Evolutionary conservation across 2,888 invertebrate species (phyloP).

Genomic region (Limnephilus lunatus): DNA sequence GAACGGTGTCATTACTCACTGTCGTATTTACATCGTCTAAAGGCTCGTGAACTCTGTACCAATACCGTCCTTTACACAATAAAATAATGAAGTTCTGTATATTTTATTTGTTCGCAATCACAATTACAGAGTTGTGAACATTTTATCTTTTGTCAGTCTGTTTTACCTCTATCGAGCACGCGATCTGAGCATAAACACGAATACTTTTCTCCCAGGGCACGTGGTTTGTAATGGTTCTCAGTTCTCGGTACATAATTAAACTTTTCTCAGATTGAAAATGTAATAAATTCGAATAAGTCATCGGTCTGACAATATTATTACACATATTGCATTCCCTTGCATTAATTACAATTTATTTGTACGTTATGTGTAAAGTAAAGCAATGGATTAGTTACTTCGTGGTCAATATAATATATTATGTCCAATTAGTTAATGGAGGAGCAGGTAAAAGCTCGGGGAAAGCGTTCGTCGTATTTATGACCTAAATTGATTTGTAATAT

Average conservation of each 20-base stretch:
- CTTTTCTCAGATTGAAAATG: neutral
- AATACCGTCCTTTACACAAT: neutral
- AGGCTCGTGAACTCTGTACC: neutral
- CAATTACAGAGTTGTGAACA: slow-evolving; percentile 17
- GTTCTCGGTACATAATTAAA: neutral
- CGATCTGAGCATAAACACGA: slow-evolving; percentile 4
- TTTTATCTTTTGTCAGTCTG: slow-evolving; percentile 19
- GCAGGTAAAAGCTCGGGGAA: neutral
- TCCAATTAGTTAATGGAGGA: neutral
- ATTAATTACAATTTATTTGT: neutral
- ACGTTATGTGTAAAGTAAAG: neutral
- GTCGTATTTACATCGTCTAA: no score
- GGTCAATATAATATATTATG: neutral
- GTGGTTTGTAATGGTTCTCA: neutral
- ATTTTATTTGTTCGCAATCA: slow-evolving; percentile 15
- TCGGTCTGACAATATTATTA: neutral
- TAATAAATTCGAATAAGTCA: neutral
- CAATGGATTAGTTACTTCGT: neutral
- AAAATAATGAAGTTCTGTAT: neutral
- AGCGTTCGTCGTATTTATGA: neutral
- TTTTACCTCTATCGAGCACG: neutral
- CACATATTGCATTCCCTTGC: neutral
- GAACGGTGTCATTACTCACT: no score
- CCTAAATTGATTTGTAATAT: neutral
- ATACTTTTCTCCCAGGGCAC: slow-evolving; percentile 5